A percentile compares a stretch with the other conserved stretches of the same genome.
Evolutionary conservation across 2,113 vertebrate species (phyloP).

Genomic region (Rissa tridactyla): DNA sequence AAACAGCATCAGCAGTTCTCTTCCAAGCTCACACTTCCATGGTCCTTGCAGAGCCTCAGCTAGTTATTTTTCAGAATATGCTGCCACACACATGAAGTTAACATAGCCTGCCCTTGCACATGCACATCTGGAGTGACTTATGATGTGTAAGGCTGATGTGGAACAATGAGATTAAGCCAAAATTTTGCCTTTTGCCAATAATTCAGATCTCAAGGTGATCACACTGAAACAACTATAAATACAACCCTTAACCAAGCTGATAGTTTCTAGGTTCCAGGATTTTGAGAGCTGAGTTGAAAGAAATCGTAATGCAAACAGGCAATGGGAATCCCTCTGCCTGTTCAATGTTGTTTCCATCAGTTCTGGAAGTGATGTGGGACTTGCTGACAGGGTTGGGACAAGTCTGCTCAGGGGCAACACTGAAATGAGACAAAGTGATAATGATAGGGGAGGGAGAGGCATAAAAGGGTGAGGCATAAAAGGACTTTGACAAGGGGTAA

Average conservation of each 20-base stretch:
- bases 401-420: neutral
- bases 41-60: neutral
- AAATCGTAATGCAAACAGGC: neutral
- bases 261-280: neutral
- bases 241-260: neutral
- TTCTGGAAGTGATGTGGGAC: neutral
- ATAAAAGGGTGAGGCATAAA: neutral
- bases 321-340: neutral
- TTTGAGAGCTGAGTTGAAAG: neutral
- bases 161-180: neutral
- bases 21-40: neutral
- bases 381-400: neutral
- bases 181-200: neutral
- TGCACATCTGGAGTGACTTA: neutral
- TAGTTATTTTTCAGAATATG: neutral
- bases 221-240: neutral
- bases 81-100: neutral
- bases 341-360: neutral
- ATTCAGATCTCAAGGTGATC: neutral
- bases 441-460: neutral
- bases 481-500: neutral
- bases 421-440: neutral
- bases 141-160: neutral
- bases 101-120: neutral
- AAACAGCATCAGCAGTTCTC: neutral